Conservation (phyloP, 2,113 vertebrate genomes). For the Cynopterus brachyotis region DNA sequence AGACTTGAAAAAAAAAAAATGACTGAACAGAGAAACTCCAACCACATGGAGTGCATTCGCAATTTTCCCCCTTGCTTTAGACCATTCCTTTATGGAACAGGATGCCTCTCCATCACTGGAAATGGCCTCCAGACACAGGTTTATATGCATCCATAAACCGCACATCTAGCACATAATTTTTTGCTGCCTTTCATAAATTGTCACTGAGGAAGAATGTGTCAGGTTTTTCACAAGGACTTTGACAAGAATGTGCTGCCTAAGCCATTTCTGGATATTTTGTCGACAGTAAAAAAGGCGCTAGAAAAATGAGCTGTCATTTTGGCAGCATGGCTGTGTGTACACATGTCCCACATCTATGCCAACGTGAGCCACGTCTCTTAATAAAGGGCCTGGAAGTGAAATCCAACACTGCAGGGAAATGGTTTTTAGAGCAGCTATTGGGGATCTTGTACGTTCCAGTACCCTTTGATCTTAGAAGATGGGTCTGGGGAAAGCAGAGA, state of each 20-base stretch:
- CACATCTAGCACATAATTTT: not conserved
- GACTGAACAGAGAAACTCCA: not conserved
- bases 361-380: not conserved
- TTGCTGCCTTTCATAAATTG: not conserved
- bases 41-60: not conserved
- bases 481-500: not conserved
- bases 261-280: not conserved
- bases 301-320: not conserved
- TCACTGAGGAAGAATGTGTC: not conserved
- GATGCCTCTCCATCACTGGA: not conserved
- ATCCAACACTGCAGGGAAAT: not conserved
- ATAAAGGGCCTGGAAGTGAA: not conserved
- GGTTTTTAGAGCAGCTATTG: not conserved
- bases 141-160: not conserved
- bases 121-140: not conserved
- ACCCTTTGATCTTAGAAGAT: not conserved
- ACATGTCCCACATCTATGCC: not conserved
- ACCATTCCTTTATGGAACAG: not conserved
- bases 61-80: not conserved
- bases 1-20: not conserved
- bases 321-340: not conserved
- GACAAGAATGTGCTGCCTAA: constrained; percentile 16
- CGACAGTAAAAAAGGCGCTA: not conserved
- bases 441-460: not conserved
- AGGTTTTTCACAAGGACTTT: not conserved